Base-by-base conservation (phyloP, 2,113 vertebrate genomes). In the Canis aureus region DNA sequence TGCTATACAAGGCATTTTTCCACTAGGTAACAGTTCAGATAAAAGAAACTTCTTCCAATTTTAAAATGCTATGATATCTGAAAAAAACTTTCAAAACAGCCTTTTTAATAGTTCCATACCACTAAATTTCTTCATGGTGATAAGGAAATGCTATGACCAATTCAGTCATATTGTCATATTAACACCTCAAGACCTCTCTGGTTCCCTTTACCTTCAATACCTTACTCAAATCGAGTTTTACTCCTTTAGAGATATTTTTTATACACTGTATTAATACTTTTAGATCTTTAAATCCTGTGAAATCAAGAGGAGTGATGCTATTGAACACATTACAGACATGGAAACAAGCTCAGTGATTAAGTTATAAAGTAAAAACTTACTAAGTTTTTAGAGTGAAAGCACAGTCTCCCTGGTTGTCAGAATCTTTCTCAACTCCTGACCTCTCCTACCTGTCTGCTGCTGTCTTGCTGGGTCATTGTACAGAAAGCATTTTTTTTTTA, bases 281-380 rank as follows among this genome's bases (percentile, higher is more conserved):
- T 32, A 85, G 38, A 74, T 81, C 23, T 49, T 73, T 76, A 86
- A 80, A 57, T 22, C 6, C 55, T 79, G 20, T 22, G 59, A 71
- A 89, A 43, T 94, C 71, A 80, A 35, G 15, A 73, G 22, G 12
- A 73, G 32, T 80, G 29, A 13, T 17, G 59, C 32, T 53, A 88
- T 20, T 78, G 87, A 74, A 62, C 43, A 35, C 27, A 66, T 43
- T 38, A 64, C 2, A 87, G 16, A 87, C 22, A 73, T 0, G 17
- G 5, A 91, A 87, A 96, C 49, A 73, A 87, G 32, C 81, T 96
- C 53, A 32, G 59, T 43, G 60, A 64, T n/a, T 93, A 80, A 49
- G 49, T 89, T 51, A 66, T 22, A 83, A 96, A 94, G 66, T 29
- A 59, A 91, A 73, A 79, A 73, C 15, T 8, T 71, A 22, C 12